phyloP scores from a whole-genome alignment of 2,113 vertebrate species.

The Columba livia region DNA sequence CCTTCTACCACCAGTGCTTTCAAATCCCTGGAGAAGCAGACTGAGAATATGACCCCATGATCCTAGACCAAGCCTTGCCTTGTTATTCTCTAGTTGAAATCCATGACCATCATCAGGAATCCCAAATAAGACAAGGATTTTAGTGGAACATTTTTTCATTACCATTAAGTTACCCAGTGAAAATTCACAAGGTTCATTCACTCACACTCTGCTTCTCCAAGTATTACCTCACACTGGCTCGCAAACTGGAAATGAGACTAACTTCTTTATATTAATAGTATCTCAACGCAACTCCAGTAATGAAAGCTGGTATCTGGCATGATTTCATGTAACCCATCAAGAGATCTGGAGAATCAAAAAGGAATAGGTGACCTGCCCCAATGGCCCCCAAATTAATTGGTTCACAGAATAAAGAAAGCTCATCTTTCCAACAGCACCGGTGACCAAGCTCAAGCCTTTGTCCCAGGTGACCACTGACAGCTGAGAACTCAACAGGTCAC shows the following conservation, averaged over 20 bases:
- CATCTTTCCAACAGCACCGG: not conserved
- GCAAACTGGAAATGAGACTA: not conserved
- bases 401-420: not conserved
- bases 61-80: not conserved
- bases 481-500: not conserved
- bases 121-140: not conserved
- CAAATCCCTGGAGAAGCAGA: not conserved
- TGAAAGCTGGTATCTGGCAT: not conserved
- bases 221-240: not conserved
- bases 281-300: not conserved
- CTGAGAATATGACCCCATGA: not conserved
- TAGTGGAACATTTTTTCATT: not conserved
- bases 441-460: not conserved
- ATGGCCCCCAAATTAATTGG: not conserved
- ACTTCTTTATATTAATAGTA: not conserved
- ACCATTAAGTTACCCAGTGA: not conserved
- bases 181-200: not conserved
- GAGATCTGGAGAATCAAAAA: not conserved
- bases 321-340: not conserved
- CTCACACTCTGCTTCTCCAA: not conserved
- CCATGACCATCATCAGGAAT: not conserved
- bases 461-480: not conserved
- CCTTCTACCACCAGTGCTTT: not conserved
- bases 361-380: not conserved
- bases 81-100: not conserved